Evolutionary conservation across 2,797 vertebrate genomes (phyloP).

Genomic region (Acrossocheilus wenchowensis): DNA sequence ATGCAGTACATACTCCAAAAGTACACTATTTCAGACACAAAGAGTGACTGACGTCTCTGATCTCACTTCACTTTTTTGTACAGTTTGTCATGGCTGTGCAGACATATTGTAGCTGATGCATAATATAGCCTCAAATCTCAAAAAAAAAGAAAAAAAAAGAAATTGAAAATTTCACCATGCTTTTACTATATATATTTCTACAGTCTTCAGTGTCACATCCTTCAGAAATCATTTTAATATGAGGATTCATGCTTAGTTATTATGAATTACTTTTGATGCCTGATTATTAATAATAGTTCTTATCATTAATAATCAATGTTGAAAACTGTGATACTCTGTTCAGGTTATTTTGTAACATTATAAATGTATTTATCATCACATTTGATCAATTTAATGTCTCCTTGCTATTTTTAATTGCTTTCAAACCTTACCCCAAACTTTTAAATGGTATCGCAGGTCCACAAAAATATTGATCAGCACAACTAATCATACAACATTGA

Average conservation of each 20-base stretch:
- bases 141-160: neutral
- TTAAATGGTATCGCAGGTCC: neutral
- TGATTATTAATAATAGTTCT: neutral
- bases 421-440: neutral
- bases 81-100: neutral
- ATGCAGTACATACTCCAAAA: neutral
- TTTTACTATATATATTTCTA: too few relatives aligned
- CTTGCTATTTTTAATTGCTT: neutral
- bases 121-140: neutral
- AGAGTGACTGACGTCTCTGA: neutral
- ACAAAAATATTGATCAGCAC: neutral
- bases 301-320: neutral
- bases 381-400: neutral
- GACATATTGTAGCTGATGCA: neutral
- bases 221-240: neutral
- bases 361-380: neutral
- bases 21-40: neutral
- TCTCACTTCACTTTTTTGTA: neutral
- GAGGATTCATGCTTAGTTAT: neutral
- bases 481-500: neutral
- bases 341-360: neutral
- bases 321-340: neutral
- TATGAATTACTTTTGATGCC: neutral
- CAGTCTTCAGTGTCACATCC: neutral
- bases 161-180: too few relatives aligned